Conservation (phyloP, 2,888 invertebrate genomes). For the Pachydiplax longipennis region DNA sequence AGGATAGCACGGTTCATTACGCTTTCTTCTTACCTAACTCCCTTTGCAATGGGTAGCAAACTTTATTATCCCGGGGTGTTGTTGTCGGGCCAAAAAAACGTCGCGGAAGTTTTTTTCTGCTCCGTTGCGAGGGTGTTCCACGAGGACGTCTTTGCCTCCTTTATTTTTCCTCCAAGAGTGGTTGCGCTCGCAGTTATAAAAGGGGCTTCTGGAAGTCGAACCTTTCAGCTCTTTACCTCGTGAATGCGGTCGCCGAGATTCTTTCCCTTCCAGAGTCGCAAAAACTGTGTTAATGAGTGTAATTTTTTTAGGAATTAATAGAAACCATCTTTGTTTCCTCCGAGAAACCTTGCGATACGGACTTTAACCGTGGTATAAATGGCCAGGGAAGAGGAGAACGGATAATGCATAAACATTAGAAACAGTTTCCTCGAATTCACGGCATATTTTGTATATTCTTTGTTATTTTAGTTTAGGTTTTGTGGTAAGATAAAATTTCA, state of each 20-base stretch:
- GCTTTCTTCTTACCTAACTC: conserved; percentile 8
- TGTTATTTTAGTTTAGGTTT: too few species aligned
- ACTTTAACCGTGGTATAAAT: neutral
- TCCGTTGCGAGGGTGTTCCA: neutral
- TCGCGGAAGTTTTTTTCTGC: neutral
- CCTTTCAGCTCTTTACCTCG: neutral
- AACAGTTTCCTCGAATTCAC: too few species aligned
- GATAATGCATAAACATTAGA: too few species aligned
- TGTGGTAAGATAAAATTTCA: too few species aligned
- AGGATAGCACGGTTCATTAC: neutral
- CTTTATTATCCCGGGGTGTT: neutral
- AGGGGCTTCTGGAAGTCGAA: neutral
- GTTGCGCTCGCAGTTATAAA: neutral
- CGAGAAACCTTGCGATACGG: neutral
- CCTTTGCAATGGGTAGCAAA: neutral
- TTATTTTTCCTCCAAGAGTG: neutral
- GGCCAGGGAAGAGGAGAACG: neutral
- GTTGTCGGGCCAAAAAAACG: neutral
- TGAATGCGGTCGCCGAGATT: neutral
- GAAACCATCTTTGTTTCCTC: neutral
- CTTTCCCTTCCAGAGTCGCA: neutral
- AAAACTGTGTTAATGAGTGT: neutral
- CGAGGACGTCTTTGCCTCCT: neutral
- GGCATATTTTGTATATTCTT: too few species aligned
- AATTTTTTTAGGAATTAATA: neutral